Evolutionary conservation across 2,113 vertebrate genomes (phyloP), one percentile per base, ranked within the genome.

Genomic region (Pelusios castaneus): DNA sequence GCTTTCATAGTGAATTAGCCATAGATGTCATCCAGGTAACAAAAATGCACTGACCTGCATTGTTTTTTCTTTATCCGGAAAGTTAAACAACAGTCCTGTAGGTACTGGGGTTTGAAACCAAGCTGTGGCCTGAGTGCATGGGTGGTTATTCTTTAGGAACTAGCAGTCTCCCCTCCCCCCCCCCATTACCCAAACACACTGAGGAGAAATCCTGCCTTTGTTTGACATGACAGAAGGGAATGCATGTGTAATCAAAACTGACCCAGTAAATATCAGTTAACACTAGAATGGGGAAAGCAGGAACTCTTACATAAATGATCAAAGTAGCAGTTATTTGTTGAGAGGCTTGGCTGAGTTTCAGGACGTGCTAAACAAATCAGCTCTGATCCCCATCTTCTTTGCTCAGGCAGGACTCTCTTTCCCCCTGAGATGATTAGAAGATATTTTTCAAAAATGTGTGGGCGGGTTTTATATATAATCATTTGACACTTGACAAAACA

Each of bases 21-120:
- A 96, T 99, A 7, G 98, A 99, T 78, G 94, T 98, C 93, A 98
- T 99, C 60, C 98, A 99, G 99, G 99, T 99, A 97, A 88, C 58
- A 12, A 1, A 24, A 14, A 82, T 6, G 22, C 60, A 13, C 24
- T 38, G 34, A 51, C 45, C 29, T n/a, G 12, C 29, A 3, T 41
- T 41, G 29, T 45, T 21, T 17, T n/a, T 45, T 22, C 10, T 29
- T 34, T n/a, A 70, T 25, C 51, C 41, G 10, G 12, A 10, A 34
- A 16, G 2, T 85, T 56, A 49, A 91, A 95, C 2, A 82, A 9
- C 51, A 76, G 8, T 80, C 51, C 54, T 89, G 43, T 5, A 29
- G 1, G 3, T 91, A 0, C 78, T 77, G 45, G 34, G 10, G 8
- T 85, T 41, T 89, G 77, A 91, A 73, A 85, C 27, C 1, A 9